These are phyloP conservation scores for Platysternon megacephalum DNA, from an alignment of 2,113 vertebrate genomes.

Conservation along the genomic window DNA sequence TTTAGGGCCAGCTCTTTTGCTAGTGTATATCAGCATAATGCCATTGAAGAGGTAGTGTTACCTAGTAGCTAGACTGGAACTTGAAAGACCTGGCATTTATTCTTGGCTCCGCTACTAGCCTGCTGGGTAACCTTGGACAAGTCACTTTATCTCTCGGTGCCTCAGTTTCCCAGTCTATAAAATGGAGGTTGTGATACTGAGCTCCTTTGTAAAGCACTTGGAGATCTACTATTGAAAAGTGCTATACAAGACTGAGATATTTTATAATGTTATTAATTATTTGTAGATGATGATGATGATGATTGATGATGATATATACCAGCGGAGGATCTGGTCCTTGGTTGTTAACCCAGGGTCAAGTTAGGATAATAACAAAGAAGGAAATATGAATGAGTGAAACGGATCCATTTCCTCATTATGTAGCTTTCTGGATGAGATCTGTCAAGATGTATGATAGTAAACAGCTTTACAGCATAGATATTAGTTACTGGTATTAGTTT, in stretches of 20 bases:
- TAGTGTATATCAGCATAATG: background rate
- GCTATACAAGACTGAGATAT: rapidly evolving
- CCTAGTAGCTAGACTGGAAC: background rate
- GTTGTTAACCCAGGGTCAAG: background rate
- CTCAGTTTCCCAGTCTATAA: background rate
- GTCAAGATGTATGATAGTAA: background rate
- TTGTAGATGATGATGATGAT: background rate
- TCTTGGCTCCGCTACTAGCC: background rate
- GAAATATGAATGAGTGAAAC: background rate
- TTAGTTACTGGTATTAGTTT: background rate
- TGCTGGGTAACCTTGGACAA: background rate
- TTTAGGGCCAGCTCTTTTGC: background rate
- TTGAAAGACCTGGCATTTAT: background rate
- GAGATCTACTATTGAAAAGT: background rate
- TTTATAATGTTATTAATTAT: background rate
- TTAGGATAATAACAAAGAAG: background rate
- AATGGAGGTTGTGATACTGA: rapidly evolving
- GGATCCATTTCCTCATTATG: background rate
- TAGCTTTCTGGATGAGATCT: background rate
- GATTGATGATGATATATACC: background rate
- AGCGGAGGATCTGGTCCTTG: background rate
- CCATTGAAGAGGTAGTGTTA: background rate
- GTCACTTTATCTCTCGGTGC: rapidly evolving
- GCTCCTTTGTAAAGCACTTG: background rate
- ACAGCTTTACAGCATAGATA: background rate